Percentiles rank a stretch among this genome's conserved stretches.
phyloP scores from a whole-genome alignment of 2,888 invertebrate genomes.

The Scotopteryx bipunctaria region DNA sequence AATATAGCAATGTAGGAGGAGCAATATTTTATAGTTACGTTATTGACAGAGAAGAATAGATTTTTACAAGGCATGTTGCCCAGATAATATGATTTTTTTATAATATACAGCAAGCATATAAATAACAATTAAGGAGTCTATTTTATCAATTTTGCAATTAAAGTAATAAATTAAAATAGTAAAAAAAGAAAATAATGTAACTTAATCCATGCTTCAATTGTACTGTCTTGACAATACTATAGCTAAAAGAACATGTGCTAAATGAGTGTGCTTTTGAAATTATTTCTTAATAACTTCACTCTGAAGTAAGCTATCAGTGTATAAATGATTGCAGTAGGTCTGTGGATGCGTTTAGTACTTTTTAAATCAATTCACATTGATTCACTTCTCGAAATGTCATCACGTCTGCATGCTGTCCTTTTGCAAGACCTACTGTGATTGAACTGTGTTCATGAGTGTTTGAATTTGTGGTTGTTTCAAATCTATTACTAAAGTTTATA shows the following conservation, averaged over 20 bases:
- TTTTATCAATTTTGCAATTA: slow-evolving; percentile 19
- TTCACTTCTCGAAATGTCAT: neutral
- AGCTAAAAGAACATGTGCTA: slow-evolving; percentile 25
- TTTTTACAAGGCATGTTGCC: slow-evolving; percentile 19
- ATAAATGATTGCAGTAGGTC: slow-evolving; percentile 11
- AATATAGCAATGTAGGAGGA: slow-evolving; percentile 44
- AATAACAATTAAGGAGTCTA: neutral
- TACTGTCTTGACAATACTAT: slow-evolving; percentile 33
- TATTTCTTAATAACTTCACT: slow-evolving; percentile 20
- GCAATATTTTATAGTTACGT: slow-evolving; percentile 44
- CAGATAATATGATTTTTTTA: slow-evolving; percentile 7
- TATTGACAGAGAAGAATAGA: slow-evolving; percentile 24
- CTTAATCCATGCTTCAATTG: neutral
- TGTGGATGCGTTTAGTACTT: neutral
- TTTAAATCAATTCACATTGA: slow-evolving; percentile 2
- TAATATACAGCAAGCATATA: slow-evolving; percentile 3
- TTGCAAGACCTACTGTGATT: slow-evolving; percentile 17
- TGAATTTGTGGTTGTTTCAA: slow-evolving; percentile 19
- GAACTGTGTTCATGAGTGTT: slow-evolving; percentile 37
- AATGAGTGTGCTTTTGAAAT: slow-evolving; percentile 33
- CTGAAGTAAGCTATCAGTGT: slow-evolving; percentile 5
- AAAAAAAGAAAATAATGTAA: neutral
- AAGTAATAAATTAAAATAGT: neutral
- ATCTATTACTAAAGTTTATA: slow-evolving; percentile 31
- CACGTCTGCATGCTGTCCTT: neutral